Conservation (phyloP, 1,140 invertebrate genomes). For the Philaenus spumarius region DNA sequence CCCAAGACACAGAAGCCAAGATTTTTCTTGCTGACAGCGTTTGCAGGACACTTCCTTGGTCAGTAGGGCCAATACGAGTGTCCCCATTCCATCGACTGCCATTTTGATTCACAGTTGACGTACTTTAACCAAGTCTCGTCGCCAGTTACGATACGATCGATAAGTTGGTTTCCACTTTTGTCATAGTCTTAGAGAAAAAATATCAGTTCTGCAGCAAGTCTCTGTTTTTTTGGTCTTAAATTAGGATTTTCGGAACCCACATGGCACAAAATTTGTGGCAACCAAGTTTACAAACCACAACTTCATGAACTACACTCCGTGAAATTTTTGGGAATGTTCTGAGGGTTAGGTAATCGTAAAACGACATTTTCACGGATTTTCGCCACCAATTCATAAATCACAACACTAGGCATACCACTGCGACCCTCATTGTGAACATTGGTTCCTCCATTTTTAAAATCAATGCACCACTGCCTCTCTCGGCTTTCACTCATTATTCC, state of each 20-base stretch:
- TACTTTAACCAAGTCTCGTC: neutral
- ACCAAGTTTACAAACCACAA: neutral
- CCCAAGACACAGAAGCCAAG: conserved; percentile 31
- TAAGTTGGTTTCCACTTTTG: neutral
- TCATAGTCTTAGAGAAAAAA: neutral
- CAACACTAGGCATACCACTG: neutral
- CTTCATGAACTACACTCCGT: no score
- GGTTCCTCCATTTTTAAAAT: no score
- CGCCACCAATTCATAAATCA: neutral
- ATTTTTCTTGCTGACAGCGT: conserved; percentile 26
- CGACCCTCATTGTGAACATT: neutral
- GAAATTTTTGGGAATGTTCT: neutral
- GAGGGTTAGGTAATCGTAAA: neutral
- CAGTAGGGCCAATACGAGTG: neutral
- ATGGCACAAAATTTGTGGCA: neutral
- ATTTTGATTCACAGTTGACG: neutral
- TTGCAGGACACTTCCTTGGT: neutral
- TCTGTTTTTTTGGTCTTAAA: neutral
- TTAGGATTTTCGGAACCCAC: neutral
- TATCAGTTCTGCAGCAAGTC: neutral
- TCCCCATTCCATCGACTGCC: neutral
- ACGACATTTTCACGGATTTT: neutral
- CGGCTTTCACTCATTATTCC: no score
- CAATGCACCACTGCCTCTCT: no score
- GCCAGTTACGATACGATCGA: neutral